Conservation (phyloP, 1,140 invertebrate genomes). For the Drosophila mauritiana region DNA sequence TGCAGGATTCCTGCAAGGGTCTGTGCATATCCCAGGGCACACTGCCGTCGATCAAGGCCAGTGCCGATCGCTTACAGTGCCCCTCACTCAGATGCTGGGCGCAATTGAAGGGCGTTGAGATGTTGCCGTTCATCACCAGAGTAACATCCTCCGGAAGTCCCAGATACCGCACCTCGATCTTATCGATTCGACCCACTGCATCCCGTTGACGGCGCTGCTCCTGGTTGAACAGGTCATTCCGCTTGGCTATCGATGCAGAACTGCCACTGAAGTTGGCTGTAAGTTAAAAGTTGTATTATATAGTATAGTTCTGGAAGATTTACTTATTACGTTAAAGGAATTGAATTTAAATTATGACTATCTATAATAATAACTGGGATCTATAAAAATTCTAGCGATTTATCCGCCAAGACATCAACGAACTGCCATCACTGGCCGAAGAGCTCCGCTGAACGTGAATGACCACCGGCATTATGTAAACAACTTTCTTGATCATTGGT, state of each 20-base stretch:
- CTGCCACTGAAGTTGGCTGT: slow-evolving; percentile 35
- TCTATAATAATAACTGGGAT: too few species aligned
- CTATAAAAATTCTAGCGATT: not conserved
- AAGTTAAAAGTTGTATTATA: not conserved
- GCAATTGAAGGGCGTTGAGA: slow-evolving; percentile 97
- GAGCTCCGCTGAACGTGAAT: not conserved
- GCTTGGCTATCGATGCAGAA: slow-evolving; percentile 79
- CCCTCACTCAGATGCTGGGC: slow-evolving; percentile 93
- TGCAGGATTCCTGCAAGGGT: slow-evolving; percentile 92
- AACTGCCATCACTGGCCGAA: slow-evolving; percentile 6
- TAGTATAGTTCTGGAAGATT: too few species aligned
- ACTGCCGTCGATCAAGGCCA: slow-evolving; percentile 92
- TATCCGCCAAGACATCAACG: not conserved
- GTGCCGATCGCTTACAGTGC: slow-evolving; percentile 89
- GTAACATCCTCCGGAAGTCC: slow-evolving; percentile 90
- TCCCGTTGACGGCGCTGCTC: slow-evolving; percentile 91
- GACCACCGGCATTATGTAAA: slow-evolving; percentile 59
- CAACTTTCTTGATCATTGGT: not conserved
- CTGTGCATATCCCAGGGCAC: slow-evolving; percentile 96
- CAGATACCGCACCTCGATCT: slow-evolving; percentile 93
- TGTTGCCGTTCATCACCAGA: slow-evolving; percentile 95
- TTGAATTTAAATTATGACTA: too few species aligned
- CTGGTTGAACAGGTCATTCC: slow-evolving; percentile 91
- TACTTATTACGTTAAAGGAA: too few species aligned
- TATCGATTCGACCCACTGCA: slow-evolving; percentile 93